phyloP scores from a whole-genome alignment of 2,888 invertebrate species.

The Alsophila aescularia region DNA sequence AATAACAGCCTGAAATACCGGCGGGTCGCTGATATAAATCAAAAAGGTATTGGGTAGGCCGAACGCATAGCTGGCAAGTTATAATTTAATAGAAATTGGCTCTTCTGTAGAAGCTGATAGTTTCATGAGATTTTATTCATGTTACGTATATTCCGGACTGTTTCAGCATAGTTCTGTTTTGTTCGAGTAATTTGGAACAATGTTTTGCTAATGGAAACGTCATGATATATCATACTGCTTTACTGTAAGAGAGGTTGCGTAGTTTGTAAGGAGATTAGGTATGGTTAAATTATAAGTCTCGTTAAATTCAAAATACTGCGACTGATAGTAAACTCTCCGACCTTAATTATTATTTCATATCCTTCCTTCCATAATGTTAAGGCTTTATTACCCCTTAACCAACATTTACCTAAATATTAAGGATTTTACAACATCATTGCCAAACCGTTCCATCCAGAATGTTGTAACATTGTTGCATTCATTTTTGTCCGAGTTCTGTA shows the following conservation, averaged over 20 bases:
- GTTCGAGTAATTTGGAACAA: too few relatives aligned
- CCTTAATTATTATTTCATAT: constrained; percentile 13
- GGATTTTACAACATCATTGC: constrained; percentile 12
- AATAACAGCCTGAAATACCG: constrained; percentile 35
- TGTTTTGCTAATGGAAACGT: too few relatives aligned
- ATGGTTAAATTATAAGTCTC: too few relatives aligned
- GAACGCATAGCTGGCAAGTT: constrained; percentile 39
- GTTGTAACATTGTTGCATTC: constrained; percentile 16
- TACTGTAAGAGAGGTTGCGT: too few relatives aligned
- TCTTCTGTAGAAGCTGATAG: constrained; percentile 32
- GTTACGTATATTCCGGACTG: too few relatives aligned
- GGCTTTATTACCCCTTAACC: constrained; percentile 17
- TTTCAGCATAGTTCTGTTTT: too few relatives aligned
- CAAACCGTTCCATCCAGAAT: constrained; percentile 9
- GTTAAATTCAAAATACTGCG: constrained; percentile 7
- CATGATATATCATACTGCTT: too few relatives aligned
- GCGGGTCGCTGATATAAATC: constrained; percentile 38
- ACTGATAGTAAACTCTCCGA: constrained; percentile 6
- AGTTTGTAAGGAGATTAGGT: too few relatives aligned
- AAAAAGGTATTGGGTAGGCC: constrained; percentile 39
- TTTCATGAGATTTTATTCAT: constrained; percentile 38
- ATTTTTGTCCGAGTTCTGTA: constrained; percentile 7
- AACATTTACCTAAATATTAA: constrained; percentile 10
- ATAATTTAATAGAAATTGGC: constrained; percentile 43
- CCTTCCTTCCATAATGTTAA: constrained; percentile 18